Evolutionary conservation across 2,888 invertebrate species (phyloP).

Genomic region (Periphyllus acericola): DNA sequence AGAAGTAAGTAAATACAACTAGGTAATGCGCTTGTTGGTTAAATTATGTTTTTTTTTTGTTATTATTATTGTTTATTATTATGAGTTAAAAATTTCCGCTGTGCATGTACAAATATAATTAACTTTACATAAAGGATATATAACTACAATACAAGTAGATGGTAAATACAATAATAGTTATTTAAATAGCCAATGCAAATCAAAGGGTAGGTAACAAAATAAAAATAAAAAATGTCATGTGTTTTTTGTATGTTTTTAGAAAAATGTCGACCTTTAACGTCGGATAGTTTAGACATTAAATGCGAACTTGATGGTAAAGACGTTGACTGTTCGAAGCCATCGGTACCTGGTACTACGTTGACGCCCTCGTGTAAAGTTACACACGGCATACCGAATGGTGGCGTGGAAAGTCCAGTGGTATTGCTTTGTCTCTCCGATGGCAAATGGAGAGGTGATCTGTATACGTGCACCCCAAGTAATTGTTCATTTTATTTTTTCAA

Average conservation of each 20-base stretch:
- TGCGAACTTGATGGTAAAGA: slow-evolving; percentile 62
- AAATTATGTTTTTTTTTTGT: no score
- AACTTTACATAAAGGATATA: no score
- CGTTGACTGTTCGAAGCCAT: slow-evolving; percentile 63
- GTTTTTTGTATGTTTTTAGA: slow-evolving; percentile 62
- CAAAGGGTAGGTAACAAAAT: no score
- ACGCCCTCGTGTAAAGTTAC: slow-evolving; percentile 62
- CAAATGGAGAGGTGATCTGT: slow-evolving; percentile 63
- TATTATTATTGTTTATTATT: no score
- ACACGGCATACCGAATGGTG: slow-evolving; percentile 40
- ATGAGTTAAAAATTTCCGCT: no score
- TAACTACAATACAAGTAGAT: no score
- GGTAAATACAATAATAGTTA: no score
- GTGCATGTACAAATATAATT: no score
- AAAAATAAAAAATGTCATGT: no score
- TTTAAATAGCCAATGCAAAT: no score
- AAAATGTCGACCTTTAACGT: slow-evolving; percentile 63
- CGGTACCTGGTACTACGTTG: slow-evolving; percentile 63
- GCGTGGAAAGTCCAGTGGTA: slow-evolving; percentile 28
- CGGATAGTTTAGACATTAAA: slow-evolving; percentile 63
- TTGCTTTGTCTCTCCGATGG: slow-evolving; percentile 63
- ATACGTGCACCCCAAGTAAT: slow-evolving; percentile 64
- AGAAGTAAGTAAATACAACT: no score
- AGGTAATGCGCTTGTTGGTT: no score
- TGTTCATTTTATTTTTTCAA: neutral